Evolutionary conservation across 2,113 vertebrate genomes (phyloP).

Genomic region (Hyperopisus bebe): DNA sequence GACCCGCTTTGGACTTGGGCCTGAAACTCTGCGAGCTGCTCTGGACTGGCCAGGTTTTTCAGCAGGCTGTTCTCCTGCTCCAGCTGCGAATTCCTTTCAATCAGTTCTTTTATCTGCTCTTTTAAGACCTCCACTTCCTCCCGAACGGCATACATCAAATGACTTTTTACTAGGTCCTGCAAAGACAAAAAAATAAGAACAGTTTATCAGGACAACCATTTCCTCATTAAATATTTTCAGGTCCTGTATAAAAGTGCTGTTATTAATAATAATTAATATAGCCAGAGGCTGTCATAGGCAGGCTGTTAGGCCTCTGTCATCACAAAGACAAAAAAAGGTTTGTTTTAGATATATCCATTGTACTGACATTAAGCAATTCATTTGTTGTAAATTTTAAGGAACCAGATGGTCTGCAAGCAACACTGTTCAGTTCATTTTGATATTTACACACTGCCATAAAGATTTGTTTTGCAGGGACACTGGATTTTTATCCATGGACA

Average conservation of each 20-base stretch:
- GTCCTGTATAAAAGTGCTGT: not conserved
- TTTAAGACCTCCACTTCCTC: slow-evolving; percentile 94
- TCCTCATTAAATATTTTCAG: not conserved
- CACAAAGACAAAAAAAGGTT: not conserved
- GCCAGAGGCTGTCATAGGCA: not conserved
- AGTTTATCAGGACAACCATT: not conserved
- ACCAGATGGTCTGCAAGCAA: not conserved
- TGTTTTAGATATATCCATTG: not conserved
- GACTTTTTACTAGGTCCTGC: slow-evolving; percentile 91
- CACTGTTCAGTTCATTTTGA: not conserved
- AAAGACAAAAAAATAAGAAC: not conserved
- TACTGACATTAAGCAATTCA: not conserved
- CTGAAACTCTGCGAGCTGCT: slow-evolving; percentile 92
- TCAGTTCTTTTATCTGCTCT: slow-evolving; percentile 93
- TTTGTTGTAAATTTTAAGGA: not conserved
- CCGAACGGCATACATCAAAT: slow-evolving; percentile 90
- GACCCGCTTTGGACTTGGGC: slow-evolving; percentile 86
- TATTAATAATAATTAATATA: not conserved
- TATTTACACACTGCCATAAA: not conserved
- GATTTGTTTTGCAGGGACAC: not conserved
- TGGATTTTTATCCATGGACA: not conserved
- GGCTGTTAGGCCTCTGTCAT: not conserved
- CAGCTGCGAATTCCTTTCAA: slow-evolving; percentile 90
- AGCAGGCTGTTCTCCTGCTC: slow-evolving; percentile 90
- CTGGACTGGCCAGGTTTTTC: slow-evolving; percentile 86